A percentile compares a stretch with the other conserved stretches of the same genome.
Conservation (phyloP, 2,888 invertebrate genomes). For the Arrhopalites spinosus region DNA sequence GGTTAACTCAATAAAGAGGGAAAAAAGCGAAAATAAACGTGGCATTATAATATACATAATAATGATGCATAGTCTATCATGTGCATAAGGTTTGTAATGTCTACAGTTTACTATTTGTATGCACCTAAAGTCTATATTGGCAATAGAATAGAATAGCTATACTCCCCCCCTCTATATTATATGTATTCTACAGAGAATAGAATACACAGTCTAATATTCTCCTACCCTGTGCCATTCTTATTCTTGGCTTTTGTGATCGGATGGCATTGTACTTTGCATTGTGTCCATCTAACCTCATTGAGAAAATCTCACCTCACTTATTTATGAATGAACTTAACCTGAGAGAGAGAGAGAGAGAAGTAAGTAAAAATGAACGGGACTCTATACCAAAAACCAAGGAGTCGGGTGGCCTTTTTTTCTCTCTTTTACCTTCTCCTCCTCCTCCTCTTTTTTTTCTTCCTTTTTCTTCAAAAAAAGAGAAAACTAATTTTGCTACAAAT, state of each 20-base stretch:
- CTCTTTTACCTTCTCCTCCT: neutral
- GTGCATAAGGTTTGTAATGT: no score
- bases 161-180: no score
- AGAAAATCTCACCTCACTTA: constrained; percentile 36
- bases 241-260: constrained; percentile 30
- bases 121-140: no score
- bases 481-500: no score
- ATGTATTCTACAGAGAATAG: neutral
- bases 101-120: no score
- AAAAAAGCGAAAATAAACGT: no score
- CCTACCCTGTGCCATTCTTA: constrained; percentile 30
- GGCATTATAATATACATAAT: no score
- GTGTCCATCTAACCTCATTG: constrained; percentile 34
- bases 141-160: neutral
- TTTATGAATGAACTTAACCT: constrained; percentile 37
- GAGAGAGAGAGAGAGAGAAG: constrained; percentile 5
- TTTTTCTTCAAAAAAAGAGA: neutral
- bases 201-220: neutral
- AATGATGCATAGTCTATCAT: no score
- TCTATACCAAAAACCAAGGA: constrained; percentile 11
- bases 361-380: constrained; percentile 20
- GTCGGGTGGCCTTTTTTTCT: constrained; percentile 17
- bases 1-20: no score
- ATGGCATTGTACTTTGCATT: constrained; percentile 26
- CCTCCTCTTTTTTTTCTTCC: no score